A percentile compares a stretch with the other conserved stretches of the same genome.
Conservation (phyloP, 2,113 vertebrate species). For the Bos taurus region ARS-UCD2.0 NC_037348.1:61454501-61455000, state of each 20-base stretch:
- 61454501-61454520: too few species aligned
- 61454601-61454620: background rate
- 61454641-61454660: background rate
- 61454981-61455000: background rate
- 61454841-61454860: rapidly evolving
- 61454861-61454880: rapidly evolving
- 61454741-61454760: background rate
- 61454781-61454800: background rate
- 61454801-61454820: background rate
- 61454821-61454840: background rate
- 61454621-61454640: rapidly evolving
- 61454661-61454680: background rate
- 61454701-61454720: background rate
- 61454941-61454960: background rate
- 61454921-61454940: background rate
- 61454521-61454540: background rate
- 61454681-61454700: background rate
- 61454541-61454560: background rate
- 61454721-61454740: background rate
- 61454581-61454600: background rate
- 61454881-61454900: background rate
- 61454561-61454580: background rate
- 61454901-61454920: background rate
- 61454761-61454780: background rate
- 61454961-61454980: background rate